Percentiles rank a stretch among this genome's conserved stretches.
Conservation (phyloP, 1,140 invertebrate genomes). For the Bemisia tabaci region DNA sequence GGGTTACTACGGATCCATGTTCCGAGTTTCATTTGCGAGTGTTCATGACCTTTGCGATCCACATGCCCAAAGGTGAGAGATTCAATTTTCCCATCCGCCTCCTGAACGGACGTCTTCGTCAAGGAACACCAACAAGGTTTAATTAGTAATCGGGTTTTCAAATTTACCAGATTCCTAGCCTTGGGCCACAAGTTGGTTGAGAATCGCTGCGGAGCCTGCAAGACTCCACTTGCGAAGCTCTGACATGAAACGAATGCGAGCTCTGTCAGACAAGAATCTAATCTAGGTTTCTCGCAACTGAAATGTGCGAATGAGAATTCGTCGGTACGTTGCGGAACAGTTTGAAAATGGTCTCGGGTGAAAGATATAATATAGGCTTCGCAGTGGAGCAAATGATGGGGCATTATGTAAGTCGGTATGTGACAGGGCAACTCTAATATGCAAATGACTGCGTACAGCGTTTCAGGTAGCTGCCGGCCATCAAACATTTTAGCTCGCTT, state of each 20-base stretch:
- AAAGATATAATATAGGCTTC: neutral
- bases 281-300: neutral
- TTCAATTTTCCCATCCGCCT: too few relatives aligned
- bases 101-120: too few relatives aligned
- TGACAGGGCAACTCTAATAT: neutral
- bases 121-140: too few relatives aligned
- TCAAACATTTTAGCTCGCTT: neutral
- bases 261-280: neutral
- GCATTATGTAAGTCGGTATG: neutral
- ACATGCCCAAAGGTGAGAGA: too few relatives aligned
- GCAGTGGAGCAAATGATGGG: neutral
- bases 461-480: neutral
- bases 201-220: too few relatives aligned
- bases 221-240: too few relatives aligned
- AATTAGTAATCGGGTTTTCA: too few relatives aligned
- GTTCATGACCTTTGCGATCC: too few relatives aligned
- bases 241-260: neutral
- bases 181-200: too few relatives aligned
- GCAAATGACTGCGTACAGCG: neutral
- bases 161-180: too few relatives aligned
- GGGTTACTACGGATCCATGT: too few relatives aligned
- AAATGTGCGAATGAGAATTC: neutral
- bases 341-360: neutral
- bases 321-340: neutral
- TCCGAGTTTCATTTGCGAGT: too few relatives aligned